Conservation (phyloP, 2,797 vertebrate genomes). For the Limosa lapponica region DNA sequence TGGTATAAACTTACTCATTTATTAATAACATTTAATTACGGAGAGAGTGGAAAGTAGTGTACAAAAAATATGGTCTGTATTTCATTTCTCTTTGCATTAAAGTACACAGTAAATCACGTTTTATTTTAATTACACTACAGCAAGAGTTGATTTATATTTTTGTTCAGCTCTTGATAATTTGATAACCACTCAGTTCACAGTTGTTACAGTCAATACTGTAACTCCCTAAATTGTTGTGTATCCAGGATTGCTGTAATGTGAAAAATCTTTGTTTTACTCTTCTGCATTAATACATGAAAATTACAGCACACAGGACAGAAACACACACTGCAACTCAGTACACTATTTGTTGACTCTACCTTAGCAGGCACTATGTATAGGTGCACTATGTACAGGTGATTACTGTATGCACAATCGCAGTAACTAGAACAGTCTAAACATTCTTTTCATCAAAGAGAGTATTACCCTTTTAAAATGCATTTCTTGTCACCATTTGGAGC, state of each 20-base stretch:
- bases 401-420: neutral
- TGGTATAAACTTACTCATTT: slow-evolving; percentile 2
- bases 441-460: neutral
- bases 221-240: neutral
- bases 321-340: neutral
- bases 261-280: slow-evolving; percentile 3
- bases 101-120: slow-evolving; percentile 42
- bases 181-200: slow-evolving; percentile 6
- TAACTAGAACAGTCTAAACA: neutral
- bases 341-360: neutral
- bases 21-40: slow-evolving; percentile 40
- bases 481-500: neutral
- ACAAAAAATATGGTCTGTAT: slow-evolving; percentile 13
- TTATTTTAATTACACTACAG: slow-evolving; percentile 58
- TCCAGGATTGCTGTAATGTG: neutral
- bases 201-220: neutral
- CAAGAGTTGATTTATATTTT: slow-evolving; percentile 50
- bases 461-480: neutral
- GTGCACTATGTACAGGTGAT: neutral
- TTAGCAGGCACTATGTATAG: neutral
- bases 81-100: slow-evolving; percentile 52
- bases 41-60: neutral
- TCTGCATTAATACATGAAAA: neutral
- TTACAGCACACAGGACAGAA: neutral
- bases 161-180: slow-evolving; percentile 45